Evolutionary conservation across 2,888 invertebrate genomes (phyloP), one percentile per base, ranked within the genome.

Genomic region (Dromius quadrimaculatus): DNA sequence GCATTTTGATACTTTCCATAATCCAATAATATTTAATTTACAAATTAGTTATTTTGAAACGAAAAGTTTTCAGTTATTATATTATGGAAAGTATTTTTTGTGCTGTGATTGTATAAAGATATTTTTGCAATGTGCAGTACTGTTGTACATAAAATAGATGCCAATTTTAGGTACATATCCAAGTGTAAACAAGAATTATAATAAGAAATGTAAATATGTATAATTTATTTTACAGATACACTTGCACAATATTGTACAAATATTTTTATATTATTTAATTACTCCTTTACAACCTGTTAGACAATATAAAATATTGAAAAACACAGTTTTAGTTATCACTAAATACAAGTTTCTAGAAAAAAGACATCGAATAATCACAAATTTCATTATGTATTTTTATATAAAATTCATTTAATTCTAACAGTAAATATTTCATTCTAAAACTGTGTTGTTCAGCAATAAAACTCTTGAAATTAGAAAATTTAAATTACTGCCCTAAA

Each of bases 211-310:
- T 70, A 70, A 70, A 70, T 70, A 70, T 70, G 70, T 70, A 70
- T 62, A 70, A 70, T 70, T 70, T 70, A 70, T 70, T 70, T 59
- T 62, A 70, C 62, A 70, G 62, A 59, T 62, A 62, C 34, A 70
- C 70, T 62, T 70, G 62, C 70, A 70, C 70, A 70, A 70, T 50
- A 45, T 61, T 70, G 70, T 70, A 70, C 70, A 70, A 70, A 62
- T 62, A 70, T 62, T 62, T 70, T 62, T 62, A 59, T 61, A 61
- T 69, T 69, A 69, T 64, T 64, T 64, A 32, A 62, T 41, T 59
- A 68, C 43, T 70, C 70, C 61, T 70, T 57, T 45, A 62, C 45
- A 62, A 70, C 45, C 47, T 64, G 64, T 64, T 64, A 64, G 62
- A 68, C 57, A 68, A 68, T 59, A 68, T 59, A 68, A 57, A 59